These are phyloP conservation scores for Calvadosia cruxmelitensis DNA, from an alignment of 30 jellyfish, hydroid and myxozoan species.

Conservation along the genomic window DNA sequence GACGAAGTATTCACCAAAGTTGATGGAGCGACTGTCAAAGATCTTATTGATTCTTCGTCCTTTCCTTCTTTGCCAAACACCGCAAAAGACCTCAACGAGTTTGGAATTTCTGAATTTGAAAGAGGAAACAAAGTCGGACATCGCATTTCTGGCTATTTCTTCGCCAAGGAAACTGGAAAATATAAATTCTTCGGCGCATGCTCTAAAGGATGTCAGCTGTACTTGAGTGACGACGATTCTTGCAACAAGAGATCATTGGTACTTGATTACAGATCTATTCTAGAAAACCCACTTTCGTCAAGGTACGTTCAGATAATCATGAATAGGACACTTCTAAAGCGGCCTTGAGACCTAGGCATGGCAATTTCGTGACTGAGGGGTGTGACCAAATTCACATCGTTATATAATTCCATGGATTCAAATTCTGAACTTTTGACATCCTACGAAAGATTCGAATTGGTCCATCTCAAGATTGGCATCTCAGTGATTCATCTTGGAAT, in stretches of 20 bases:
- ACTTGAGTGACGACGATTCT: conserved; percentile 74
- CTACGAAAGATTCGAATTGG: no score
- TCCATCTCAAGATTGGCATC: no score
- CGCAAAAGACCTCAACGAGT: conserved; percentile 53
- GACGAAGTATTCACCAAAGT: conserved; percentile 84
- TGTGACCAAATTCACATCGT: no score
- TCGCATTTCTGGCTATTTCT: conserved; percentile 71
- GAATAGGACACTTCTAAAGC: no score
- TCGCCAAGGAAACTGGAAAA: conserved; percentile 93
- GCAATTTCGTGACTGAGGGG: no score
- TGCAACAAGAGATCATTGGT: conserved; percentile 64
- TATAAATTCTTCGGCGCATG: conserved; percentile 84
- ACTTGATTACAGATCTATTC: conserved; percentile 34
- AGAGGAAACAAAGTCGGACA: conserved; percentile 54
- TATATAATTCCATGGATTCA: no score
- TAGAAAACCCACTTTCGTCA: background rate
- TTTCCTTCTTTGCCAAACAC: conserved; percentile 70
- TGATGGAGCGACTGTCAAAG: conserved; percentile 55
- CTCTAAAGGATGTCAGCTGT: conserved; percentile 67
- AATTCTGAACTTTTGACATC: no score
- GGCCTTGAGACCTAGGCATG: no score
- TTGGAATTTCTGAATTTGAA: conserved; percentile 44
- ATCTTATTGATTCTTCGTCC: conserved; percentile 26
- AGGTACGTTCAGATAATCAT: no score
- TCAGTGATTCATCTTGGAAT: no score